Evolutionary conservation across 2,888 invertebrate species (phyloP), one percentile per base, ranked within the genome.

Genomic region (Caenorhabditis sp.): DNA sequence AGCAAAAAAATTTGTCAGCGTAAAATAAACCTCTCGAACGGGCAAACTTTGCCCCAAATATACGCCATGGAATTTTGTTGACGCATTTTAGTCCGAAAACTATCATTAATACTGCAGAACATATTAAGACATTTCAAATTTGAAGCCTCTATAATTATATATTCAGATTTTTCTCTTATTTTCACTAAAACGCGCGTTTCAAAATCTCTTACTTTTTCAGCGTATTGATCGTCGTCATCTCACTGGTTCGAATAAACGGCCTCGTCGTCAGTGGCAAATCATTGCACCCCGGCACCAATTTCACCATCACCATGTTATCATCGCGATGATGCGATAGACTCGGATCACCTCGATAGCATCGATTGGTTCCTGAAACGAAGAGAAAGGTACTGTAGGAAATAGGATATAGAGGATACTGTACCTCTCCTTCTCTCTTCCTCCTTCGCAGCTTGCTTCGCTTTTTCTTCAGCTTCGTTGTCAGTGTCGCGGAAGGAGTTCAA

Each of bases 141-240:
- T n/a, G n/a, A n/a, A n/a, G n/a, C n/a, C n/a, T n/a, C n/a, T n/a
- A n/a, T n/a, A n/a, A n/a, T n/a, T n/a, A n/a, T n/a, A n/a, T n/a
- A n/a, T n/a, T n/a, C n/a, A n/a, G n/a, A n/a, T n/a, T n/a, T n/a
- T n/a, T n/a, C n/a, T n/a, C n/a, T n/a, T n/a, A n/a, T n/a, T n/a
- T n/a, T n/a, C n/a, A n/a, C n/a, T n/a, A n/a, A n/a, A n/a, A n/a
- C n/a, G n/a, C n/a, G n/a, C n/a, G n/a, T n/a, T n/a, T n/a, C n/a
- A n/a, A n/a, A 21, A 43, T 38, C 25, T 52, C 66, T 38, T 26
- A 81, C 82, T 80, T 66, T 67, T 78, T 83, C 54, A 83, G 52
- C 0, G 83, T 78, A 57, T 78, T 83, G 54, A 83, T 72, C 1
- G 83, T 83, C 23, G 81, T 76, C 80, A 80, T 77, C 53, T 80